phyloP scores from a whole-genome alignment of 2,888 invertebrate genomes.

The Siphlonurus alternatus region DNA sequence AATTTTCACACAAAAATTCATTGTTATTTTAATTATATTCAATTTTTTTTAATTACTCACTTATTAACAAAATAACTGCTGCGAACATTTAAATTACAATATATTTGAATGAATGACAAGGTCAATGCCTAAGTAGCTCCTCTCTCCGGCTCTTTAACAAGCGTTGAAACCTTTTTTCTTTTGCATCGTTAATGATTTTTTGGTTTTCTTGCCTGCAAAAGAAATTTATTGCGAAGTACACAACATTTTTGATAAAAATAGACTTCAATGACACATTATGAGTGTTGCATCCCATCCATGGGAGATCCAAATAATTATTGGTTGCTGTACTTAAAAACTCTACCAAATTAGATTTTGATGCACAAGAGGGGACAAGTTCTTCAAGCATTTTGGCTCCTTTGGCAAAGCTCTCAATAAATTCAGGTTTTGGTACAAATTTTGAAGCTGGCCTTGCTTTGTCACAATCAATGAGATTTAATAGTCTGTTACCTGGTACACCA shows the following conservation, averaged over 20 bases:
- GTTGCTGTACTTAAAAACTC: neutral
- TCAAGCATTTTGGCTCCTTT: neutral
- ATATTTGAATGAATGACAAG: too few relatives aligned
- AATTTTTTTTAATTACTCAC: too few relatives aligned
- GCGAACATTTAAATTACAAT: too few relatives aligned
- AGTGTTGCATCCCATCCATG: neutral
- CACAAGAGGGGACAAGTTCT: neutral
- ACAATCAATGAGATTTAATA: too few relatives aligned
- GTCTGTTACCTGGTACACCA: too few relatives aligned
- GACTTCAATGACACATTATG: neutral
- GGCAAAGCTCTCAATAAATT: neutral
- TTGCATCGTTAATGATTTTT: neutral
- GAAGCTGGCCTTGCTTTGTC: neutral
- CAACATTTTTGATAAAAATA: neutral
- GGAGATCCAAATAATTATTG: neutral
- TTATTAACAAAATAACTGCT: too few relatives aligned
- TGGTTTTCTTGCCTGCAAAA: neutral
- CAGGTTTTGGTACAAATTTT: neutral
- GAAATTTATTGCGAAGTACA: neutral
- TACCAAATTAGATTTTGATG: neutral
- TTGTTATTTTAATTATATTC: too few relatives aligned
- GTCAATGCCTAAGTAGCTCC: too few relatives aligned
- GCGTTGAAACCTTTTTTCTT: neutral
- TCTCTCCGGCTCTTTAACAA: too few relatives aligned
- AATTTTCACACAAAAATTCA: too few relatives aligned